Evolutionary conservation across 2,113 vertebrate species (phyloP), one percentile per base, ranked within the genome.

Genomic region (Equus przewalskii): DNA sequence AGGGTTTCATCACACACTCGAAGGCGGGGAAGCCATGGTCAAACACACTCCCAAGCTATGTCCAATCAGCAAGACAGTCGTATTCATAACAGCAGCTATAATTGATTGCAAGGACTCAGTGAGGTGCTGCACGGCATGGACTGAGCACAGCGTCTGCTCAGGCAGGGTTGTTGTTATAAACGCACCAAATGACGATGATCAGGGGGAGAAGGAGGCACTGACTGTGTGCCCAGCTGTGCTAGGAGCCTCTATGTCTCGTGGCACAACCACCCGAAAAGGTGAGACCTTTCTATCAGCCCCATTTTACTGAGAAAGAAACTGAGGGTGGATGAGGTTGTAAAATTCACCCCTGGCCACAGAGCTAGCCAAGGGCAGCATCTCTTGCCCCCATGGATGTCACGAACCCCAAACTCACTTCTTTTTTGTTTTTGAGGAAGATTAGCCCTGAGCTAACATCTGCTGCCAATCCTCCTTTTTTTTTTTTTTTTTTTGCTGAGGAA

Each of bases 171-270:
- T 4, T 46, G n/a, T 30, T 10, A 3, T 19, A 28, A 33, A n/a
- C 2, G 26, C 1, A 15, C 30, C 5, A 54, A 7, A n/a, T 10
- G 44, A 44, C 0, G 24, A 15, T 0, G n/a, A n/a, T 1, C 22
- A 13, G 1, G 36, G 28, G 6, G 15, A 14, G 3, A 44, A 6
- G n/a, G 24, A 18, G 10, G 46, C 26, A 7, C 65, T 5, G 7
- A 15, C 62, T 4, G 0, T 3, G 60, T 6, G 10, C 11, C 30
- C 49, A 81, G 62, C 1, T 16, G 33, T 18, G n/a, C 22, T 12
- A 30, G 30, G 10, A 54, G 72, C n/a, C 65, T 82, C 19, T 5
- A 19, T 18, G 33, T 3, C 3, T 24, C 5, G 26, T 1, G 33
- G 41, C 60, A 28, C 41, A 1, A 4, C 44, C 0, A 24, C 58